Evolutionary conservation across 2,113 vertebrate genomes (phyloP).

Genomic region (Uropsilus gracilis): DNA sequence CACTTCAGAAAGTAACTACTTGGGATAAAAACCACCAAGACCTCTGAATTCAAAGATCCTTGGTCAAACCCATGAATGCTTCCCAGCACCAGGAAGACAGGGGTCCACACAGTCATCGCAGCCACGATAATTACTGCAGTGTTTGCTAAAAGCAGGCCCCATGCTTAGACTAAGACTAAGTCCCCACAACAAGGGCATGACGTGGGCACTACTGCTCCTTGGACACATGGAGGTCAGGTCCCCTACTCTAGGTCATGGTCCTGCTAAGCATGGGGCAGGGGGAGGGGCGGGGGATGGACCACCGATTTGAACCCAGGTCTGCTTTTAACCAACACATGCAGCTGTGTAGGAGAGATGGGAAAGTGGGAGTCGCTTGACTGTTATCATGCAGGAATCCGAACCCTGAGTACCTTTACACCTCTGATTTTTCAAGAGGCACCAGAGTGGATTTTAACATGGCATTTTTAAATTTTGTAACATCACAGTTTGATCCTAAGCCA

Average conservation of each 20-base stretch:
- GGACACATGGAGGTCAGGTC: not conserved
- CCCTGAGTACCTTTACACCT: not conserved
- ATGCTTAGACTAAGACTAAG: not conserved
- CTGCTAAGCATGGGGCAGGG: too few species aligned
- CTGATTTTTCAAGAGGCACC: not conserved
- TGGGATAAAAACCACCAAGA: not conserved
- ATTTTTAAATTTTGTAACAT: not conserved
- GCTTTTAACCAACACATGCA: not conserved
- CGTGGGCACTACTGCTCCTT: not conserved
- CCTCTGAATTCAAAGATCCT: too few species aligned
- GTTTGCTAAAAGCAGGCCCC: not conserved
- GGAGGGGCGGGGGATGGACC: not conserved
- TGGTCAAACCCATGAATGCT: not conserved
- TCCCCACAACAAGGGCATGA: not conserved
- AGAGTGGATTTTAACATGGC: not conserved
- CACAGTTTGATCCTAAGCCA: not conserved
- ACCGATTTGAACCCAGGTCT: not conserved
- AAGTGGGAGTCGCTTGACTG: accelerated
- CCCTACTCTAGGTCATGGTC: not conserved
- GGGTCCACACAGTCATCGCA: not conserved
- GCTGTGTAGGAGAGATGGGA: not conserved
- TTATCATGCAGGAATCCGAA: not conserved
- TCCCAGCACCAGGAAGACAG: not conserved
- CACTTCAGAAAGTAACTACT: not conserved
- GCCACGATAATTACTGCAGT: not conserved